Evolutionary conservation across 2,888 invertebrate species (phyloP).

Genomic region (Athalia rosae): DNA sequence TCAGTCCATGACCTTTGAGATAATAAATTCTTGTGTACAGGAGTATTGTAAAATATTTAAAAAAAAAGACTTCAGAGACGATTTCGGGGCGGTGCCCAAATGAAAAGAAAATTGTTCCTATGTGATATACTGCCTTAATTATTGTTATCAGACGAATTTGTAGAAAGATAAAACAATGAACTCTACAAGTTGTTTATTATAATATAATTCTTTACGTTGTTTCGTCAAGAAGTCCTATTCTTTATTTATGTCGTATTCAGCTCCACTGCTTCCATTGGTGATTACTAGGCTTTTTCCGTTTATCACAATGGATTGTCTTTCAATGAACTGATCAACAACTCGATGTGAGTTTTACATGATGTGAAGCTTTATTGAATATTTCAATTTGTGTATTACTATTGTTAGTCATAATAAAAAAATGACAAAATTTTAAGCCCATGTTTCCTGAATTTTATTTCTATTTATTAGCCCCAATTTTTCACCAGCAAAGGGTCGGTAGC

Average conservation of each 20-base stretch:
- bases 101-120: background rate
- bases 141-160: constrained; percentile 16
- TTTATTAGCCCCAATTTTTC: background rate
- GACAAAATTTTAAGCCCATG: background rate
- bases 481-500: background rate
- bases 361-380: no score
- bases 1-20: no score
- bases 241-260: no score
- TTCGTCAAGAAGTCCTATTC: no score
- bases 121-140: constrained; percentile 31
- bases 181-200: background rate
- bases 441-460: no score
- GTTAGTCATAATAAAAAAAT: background rate
- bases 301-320: no score
- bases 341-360: background rate
- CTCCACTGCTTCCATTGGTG: no score
- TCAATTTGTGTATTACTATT: background rate
- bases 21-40: no score
- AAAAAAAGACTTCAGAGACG: background rate
- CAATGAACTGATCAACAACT: background rate
- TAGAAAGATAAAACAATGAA: background rate
- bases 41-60: no score
- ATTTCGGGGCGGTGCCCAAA: constrained; percentile 20
- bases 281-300: no score
- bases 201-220: no score